Evolutionary conservation across 64 coral and sea anemone species (phyloP), one percentile per base, ranked within the genome.

Genomic region (Acropora yongei): DNA sequence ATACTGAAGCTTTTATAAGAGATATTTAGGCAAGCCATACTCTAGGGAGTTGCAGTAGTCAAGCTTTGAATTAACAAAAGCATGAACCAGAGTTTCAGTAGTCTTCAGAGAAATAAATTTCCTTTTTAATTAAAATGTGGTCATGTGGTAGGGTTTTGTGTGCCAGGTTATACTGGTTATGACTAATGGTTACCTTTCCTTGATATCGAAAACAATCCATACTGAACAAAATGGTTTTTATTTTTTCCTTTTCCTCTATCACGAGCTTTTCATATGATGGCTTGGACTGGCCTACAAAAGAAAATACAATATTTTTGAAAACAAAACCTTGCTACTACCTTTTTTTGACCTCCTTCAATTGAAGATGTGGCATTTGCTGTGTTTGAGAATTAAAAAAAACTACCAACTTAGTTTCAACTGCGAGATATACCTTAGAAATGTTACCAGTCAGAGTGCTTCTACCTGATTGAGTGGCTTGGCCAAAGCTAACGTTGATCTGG

Each of bases 61-160:
- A 0, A 30, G 30, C 30, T 30, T 30, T 30, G 30, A 30, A 30
- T 30, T 30, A 30, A 30, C 30, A 30, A 30, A 30, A 30, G 30
- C 30, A 30, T 30, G 30, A 30, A 30, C 30, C 30, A 30, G 30
- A 30, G 30, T 30, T 30, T 30, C 30, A 30, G 30, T 30, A 30
- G 30, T 30, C 30, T 30, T 30, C 30, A 30, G 30, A 30, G 30
- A 30, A 30, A 30, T 30, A 30, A 30, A 30, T 30, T 30, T 30
- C 30, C 30, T 30, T 30, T 30, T 30, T 68, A 68, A 68, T 68
- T 68, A 68, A 68, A 68, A 6, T 68, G 63, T 68, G 63, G 63
- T 68, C 17, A 68, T 68, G 63, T n/a, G 63, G 63, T 68, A 68
- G 63, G 63, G 63, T 68, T 68, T 68, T 68, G 63, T 68, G 63